Evolutionary conservation across 2,888 invertebrate species (phyloP).

Genomic region (Athalia cordata): DNA sequence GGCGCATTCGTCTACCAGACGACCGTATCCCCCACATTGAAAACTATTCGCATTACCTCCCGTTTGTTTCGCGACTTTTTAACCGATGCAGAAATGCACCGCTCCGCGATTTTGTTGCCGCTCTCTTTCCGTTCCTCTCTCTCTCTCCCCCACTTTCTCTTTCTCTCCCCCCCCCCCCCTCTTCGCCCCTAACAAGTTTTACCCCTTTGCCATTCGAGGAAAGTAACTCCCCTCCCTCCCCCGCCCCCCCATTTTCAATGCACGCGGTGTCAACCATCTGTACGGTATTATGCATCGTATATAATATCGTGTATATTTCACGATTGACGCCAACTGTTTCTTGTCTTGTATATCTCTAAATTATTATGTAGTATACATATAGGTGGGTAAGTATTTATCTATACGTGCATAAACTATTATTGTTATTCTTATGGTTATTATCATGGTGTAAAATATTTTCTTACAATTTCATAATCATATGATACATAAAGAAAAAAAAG

Average conservation of each 20-base stretch:
- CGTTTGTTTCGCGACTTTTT: too few species aligned
- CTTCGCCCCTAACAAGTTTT: slow-evolving; percentile 23
- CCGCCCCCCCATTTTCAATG: background rate
- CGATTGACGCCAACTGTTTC: slow-evolving; percentile 36
- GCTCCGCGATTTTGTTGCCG: background rate
- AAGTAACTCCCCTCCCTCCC: background rate
- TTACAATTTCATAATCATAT: too few species aligned
- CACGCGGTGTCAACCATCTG: slow-evolving; percentile 28
- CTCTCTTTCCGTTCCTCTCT: background rate
- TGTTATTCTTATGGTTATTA: too few species aligned
- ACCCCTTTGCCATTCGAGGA: slow-evolving; percentile 7
- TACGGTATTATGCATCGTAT: background rate
- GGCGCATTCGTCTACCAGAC: too few species aligned
- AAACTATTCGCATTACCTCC: too few species aligned
- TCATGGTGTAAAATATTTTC: too few species aligned
- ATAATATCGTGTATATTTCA: slow-evolving; percentile 8
- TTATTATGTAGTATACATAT: too few species aligned
- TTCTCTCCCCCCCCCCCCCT: background rate
- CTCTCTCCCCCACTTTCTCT: background rate
- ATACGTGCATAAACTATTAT: too few species aligned
- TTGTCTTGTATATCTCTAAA: background rate
- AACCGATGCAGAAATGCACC: background rate
- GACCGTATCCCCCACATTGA: too few species aligned
- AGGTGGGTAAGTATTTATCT: too few species aligned
- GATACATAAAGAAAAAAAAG: too few species aligned